Base-by-base conservation (phyloP, 2,888 invertebrate genomes). In the Tenthredo mesomela region DNA sequence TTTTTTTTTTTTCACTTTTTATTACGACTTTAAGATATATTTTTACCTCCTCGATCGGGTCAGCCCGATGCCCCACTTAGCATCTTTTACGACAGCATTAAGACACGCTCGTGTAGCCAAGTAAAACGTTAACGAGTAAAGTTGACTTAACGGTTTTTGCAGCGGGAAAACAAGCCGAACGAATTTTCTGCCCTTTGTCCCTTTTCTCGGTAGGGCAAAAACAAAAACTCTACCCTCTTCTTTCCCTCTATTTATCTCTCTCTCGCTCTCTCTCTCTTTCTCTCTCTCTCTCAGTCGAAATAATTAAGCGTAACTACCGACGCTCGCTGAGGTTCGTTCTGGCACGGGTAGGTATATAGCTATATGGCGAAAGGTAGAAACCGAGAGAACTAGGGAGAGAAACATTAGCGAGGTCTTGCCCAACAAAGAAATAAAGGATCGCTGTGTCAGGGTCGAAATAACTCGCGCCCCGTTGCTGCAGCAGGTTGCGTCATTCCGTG, bases 101-200 rank as follows among this genome's bases (percentile, higher is more conserved):
- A 80, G 80, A 58, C 80, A 61, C 40, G 80, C 80, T 80, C 80
- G 80, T 40, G 61, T 61, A 40, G 37, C 58, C 58, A 67, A 82
- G 65, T 70, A 70, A 82, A 82, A 65, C 82, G 65, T 33, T 82
- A 82, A 82, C 82, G 82, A 82, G 82, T 25, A 65, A 82, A 82
- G 43, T 67, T 70, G 65, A 82, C 82, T 82, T 47, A 37, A 65
- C 65, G 82, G 25, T 82, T 82, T 82, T 82, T 70, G 9, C 82
- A 50, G 37, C 40, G 47, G 12, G 43, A 65, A 82, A 43, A 65
- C 43, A 61, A 58, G 67, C 82, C 47, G 82, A 43, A 82, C 82
- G 82, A 67, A 67, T 67, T 67, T 67, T 82, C 71, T 43, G 54
- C 67, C 82, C 82, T 70, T 67, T 67, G 82, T 82, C 15, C 40